Evolutionary conservation across 2,113 vertebrate species (phyloP).

Genomic region (Isichthys henryi): DNA sequence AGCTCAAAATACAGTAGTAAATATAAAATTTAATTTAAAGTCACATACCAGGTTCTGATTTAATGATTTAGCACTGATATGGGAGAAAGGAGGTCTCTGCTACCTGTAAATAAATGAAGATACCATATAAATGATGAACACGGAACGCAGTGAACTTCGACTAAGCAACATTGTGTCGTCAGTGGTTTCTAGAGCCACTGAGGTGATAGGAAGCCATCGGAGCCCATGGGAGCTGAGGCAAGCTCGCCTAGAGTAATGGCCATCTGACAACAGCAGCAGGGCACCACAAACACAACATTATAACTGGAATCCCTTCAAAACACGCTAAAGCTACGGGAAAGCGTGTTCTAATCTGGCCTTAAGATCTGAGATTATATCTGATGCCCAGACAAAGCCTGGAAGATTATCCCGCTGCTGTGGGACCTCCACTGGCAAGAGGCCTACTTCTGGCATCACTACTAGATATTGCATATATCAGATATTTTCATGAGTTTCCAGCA

Average conservation of each 20-base stretch:
- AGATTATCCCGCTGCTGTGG: neutral
- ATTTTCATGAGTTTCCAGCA: neutral
- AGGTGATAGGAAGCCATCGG: neutral
- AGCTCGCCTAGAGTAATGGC: neutral
- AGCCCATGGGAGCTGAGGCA: neutral
- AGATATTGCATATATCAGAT: neutral
- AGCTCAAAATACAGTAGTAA: neutral
- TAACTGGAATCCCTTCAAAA: neutral
- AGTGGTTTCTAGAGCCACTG: neutral
- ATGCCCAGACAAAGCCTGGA: constrained; percentile 11
- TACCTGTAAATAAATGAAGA: neutral
- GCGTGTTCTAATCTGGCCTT: neutral
- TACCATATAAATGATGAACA: neutral
- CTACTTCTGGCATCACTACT: neutral
- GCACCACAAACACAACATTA: neutral
- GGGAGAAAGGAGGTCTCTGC: neutral
- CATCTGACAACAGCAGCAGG: neutral
- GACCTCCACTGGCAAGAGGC: neutral
- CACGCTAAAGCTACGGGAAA: neutral
- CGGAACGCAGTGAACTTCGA: neutral
- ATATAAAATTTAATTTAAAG: neutral
- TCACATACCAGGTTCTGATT: neutral
- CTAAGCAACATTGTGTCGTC: neutral
- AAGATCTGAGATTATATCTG: constrained; percentile 8
- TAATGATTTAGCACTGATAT: neutral